Percentiles rank a stretch among this genome's conserved stretches.
Conservation (phyloP, 2,113 vertebrate genomes). For the Muscicapa adusta region DNA sequence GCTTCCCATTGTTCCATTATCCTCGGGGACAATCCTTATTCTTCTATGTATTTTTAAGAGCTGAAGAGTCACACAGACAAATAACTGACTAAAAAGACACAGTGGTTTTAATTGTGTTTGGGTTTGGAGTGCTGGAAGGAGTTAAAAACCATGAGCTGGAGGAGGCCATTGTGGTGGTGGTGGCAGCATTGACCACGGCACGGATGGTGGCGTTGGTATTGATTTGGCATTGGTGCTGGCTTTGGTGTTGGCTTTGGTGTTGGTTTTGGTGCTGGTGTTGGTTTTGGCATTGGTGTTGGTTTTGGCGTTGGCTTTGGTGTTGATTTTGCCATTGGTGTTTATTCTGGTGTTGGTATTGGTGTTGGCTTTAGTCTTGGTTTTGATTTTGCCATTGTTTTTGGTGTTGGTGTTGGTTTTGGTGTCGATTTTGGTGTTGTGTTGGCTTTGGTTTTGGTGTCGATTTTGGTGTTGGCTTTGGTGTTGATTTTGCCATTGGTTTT, state of each 20-base stretch:
- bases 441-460: neutral
- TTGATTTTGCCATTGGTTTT: fast-evolving
- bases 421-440: fast-evolving
- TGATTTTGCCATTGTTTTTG: fast-evolving
- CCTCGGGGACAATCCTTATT: slow-evolving; percentile 30
- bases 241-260: neutral
- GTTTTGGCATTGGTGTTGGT: fast-evolving
- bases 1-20: slow-evolving; percentile 56
- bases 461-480: fast-evolving
- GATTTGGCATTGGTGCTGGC: too few relatives aligned
- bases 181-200: neutral
- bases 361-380: too few relatives aligned
- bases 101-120: neutral
- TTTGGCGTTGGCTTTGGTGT: too few relatives aligned
- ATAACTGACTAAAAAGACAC: neutral
- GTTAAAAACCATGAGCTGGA: neutral
- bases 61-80: slow-evolving; percentile 31
- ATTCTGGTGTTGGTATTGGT: fast-evolving
- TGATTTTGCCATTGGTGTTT: fast-evolving
- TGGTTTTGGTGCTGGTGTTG: neutral
- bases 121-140: neutral
- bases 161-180: neutral
- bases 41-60: slow-evolving; percentile 64
- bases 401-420: neutral
- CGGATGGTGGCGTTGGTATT: fast-evolving